Base-by-base conservation (phyloP, 2,113 vertebrate species). In the Tetraodon nigroviridis region DNA sequence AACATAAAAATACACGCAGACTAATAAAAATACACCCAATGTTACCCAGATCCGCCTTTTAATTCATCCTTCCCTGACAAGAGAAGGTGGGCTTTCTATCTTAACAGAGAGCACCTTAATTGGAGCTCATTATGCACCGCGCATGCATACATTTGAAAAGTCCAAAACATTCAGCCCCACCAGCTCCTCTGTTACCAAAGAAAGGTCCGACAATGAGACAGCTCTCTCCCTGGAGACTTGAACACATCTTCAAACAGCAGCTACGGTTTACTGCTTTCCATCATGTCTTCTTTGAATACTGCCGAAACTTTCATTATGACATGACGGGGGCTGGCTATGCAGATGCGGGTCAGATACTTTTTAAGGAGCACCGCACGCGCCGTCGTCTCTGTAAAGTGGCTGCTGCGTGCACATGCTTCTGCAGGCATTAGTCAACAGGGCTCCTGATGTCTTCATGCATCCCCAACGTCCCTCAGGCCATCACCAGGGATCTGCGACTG, bases 341-440 rank as follows among this genome's bases (percentile, higher is more conserved):
- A 87, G 84, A 87, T 86, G 69, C 69, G 59, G 84, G 86, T 89
- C 74, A 85, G 80, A 56, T 47, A 77, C 61, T 71, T 78, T 75
- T 78, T 69, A 62, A 69, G 64, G 75, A 10, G 15, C 32, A 2
- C 32, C 11, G 32, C 32, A 4, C 16, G 44, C 76, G 49, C 67
- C 64, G 3, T 77, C 69, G 76, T 72, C 8, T 48, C 20, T 10
- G 7, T 56, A 29, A 60, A 73, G 61, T 54, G 58, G 64, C 55
- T 69, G 57, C 58, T 52, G 13, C 20, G 42, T 67, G 42, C 69
- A 67, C 46, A 54, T 68, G 51, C 51, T 58, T 48, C 51, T 64
- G 18, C 51, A 69, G 62, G 54, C 54, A 44, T 80, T 66, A 81
- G 74, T 47, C 41, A 53, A 51, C 49, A 29, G 62, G 73, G 58